Percentiles rank a stretch among this genome's conserved stretches.
These are phyloP conservation scores for Chroicocephalus ridibundus DNA, from an alignment of 2,113 vertebrate species.

Conservation along the genomic window DNA sequence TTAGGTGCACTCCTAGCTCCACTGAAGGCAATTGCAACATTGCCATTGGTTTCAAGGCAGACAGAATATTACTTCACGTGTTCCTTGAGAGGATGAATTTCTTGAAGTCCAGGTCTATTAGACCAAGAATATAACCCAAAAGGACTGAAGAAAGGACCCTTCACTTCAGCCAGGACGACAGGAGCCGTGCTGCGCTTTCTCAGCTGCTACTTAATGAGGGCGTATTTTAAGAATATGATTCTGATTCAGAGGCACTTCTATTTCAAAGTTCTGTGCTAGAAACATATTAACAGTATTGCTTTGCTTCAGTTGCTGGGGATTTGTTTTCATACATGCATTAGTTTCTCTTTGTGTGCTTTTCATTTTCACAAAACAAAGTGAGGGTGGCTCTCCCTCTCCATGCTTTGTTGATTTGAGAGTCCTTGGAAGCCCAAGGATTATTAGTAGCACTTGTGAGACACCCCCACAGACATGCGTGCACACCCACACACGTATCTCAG, in stretches of 20 bases:
- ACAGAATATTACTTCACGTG: background rate
- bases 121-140: background rate
- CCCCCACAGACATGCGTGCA: fast-evolving
- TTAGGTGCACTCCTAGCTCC: background rate
- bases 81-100: background rate
- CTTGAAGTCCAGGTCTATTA: background rate
- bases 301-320: background rate
- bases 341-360: background rate
- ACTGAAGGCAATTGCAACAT: background rate
- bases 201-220: background rate
- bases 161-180: background rate
- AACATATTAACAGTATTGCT: background rate
- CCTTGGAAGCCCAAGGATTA: background rate
- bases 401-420: background rate
- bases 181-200: fast-evolving
- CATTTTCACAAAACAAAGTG: background rate
- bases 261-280: background rate
- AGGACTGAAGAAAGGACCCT: background rate
- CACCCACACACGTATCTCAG: background rate
- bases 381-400: background rate
- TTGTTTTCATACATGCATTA: background rate
- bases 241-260: background rate
- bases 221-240: background rate
- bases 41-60: background rate
- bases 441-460: background rate